These are phyloP conservation scores for Lanius collurio DNA, from an alignment of 2,113 vertebrate species.

Conservation along the genomic window DNA sequence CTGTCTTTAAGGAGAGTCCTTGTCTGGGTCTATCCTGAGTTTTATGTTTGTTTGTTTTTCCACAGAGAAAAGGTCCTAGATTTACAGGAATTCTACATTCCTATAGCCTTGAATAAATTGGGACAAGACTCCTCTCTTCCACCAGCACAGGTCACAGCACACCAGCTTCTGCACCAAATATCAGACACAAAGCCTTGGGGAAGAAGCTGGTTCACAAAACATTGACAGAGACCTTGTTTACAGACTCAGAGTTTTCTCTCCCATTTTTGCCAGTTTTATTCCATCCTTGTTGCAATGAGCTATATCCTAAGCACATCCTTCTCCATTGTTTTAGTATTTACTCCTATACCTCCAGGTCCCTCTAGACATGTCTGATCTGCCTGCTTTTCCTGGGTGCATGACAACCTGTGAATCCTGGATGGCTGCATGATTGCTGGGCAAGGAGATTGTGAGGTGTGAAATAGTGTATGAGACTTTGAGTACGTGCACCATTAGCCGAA, in stretches of 20 bases:
- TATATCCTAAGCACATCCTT: background rate
- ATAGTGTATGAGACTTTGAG: background rate
- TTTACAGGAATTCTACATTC: background rate
- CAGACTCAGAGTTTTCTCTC: background rate
- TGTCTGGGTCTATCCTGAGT: background rate
- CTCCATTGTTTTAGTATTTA: background rate
- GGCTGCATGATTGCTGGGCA: background rate
- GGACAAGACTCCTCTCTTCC: background rate
- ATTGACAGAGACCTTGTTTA: background rate
- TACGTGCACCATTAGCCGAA: background rate
- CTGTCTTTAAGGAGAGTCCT: background rate
- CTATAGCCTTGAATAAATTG: background rate
- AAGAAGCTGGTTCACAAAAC: background rate
- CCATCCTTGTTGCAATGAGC: background rate
- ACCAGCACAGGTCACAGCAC: background rate
- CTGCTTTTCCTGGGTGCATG: background rate
- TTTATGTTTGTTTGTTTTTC: background rate
- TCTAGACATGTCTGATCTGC: background rate
- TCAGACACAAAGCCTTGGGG: background rate
- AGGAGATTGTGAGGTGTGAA: background rate
- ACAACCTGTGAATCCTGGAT: background rate
- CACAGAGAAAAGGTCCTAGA: background rate
- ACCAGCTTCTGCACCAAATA: background rate
- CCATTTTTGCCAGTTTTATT: background rate
- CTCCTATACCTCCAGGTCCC: background rate